phyloP scores from a whole-genome alignment of 2,888 invertebrate genomes.

The Andrena praecox region DNA sequence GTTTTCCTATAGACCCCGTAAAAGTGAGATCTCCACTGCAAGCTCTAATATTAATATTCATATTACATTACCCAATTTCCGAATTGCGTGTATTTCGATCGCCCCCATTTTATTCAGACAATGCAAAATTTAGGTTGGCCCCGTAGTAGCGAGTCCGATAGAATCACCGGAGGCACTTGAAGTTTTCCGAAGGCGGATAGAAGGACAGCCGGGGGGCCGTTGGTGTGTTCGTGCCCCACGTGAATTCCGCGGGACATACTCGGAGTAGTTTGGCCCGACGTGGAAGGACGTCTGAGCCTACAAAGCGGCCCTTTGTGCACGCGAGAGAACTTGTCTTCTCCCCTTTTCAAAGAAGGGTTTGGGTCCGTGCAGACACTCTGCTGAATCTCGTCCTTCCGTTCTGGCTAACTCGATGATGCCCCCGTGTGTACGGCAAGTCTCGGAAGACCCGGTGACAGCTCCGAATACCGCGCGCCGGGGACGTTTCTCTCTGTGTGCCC shows the following conservation, averaged over 20 bases:
- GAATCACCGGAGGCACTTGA: slow-evolving; percentile 42
- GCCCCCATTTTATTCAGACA: background rate
- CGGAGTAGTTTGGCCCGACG: slow-evolving; percentile 52
- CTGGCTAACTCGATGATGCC: slow-evolving; percentile 58
- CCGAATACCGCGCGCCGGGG: slow-evolving; percentile 12
- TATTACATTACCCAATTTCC: background rate
- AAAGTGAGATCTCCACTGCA: no score
- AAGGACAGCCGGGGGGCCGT: background rate
- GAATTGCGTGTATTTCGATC: background rate
- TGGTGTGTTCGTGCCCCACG: slow-evolving; percentile 29
- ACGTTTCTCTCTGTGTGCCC: slow-evolving; percentile 5
- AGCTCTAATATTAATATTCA: no score
- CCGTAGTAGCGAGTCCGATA: slow-evolving; percentile 16
- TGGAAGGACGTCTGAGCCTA: slow-evolving; percentile 58
- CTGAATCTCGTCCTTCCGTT: slow-evolving; percentile 57
- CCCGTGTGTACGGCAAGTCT: slow-evolving; percentile 37
- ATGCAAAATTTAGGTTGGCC: slow-evolving; percentile 29
- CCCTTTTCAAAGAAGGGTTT: slow-evolving; percentile 45
- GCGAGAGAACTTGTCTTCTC: slow-evolving; percentile 48
- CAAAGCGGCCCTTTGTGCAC: slow-evolving; percentile 62
- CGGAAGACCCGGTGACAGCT: slow-evolving; percentile 32
- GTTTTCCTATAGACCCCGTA: background rate
- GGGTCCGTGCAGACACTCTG: slow-evolving; percentile 50
- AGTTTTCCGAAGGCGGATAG: slow-evolving; percentile 55
- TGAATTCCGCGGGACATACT: slow-evolving; percentile 60